These are phyloP conservation scores for Temnothorax unifasciatus DNA, from an alignment of 2,888 invertebrate genomes.

Conservation along the genomic window DNA sequence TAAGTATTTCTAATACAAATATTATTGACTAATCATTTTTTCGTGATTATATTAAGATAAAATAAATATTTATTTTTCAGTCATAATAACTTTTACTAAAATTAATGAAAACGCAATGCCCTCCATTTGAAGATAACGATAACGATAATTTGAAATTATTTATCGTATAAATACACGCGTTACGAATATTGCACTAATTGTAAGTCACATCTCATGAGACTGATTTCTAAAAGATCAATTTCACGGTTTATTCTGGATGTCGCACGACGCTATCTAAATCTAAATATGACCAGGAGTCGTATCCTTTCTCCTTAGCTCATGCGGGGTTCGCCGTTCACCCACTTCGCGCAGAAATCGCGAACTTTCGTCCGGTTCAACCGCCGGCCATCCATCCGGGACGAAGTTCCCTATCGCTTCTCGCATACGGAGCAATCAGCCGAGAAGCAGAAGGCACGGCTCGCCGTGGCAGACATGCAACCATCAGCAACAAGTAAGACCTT, in stretches of 20 bases:
- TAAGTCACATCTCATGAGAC: neutral
- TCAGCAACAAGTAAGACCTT: constrained; percentile 85
- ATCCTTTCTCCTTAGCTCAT: neutral
- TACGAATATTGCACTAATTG: neutral
- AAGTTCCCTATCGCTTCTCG: constrained; percentile 67
- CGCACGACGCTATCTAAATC: no score
- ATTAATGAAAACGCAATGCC: neutral
- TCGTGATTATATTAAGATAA: neutral
- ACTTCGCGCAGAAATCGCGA: constrained; percentile 29
- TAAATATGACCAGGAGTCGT: neutral
- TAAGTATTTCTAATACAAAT: constrained; percentile 7
- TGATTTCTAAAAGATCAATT: neutral
- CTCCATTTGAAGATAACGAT: neutral
- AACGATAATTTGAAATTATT: neutral
- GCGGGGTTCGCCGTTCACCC: neutral
- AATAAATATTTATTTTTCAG: neutral
- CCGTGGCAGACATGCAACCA: constrained; percentile 83
- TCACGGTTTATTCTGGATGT: no score
- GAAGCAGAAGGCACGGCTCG: constrained; percentile 79
- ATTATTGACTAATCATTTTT: neutral
- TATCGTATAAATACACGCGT: neutral
- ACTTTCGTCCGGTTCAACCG: constrained; percentile 39
- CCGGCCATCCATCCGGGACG: constrained; percentile 60
- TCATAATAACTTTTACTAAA: neutral
- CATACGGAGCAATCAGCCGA: constrained; percentile 79